Evolutionary conservation across 2,888 invertebrate genomes (phyloP), one percentile per base, ranked within the genome.

Genomic region (Notocelia uddmanniana): DNA sequence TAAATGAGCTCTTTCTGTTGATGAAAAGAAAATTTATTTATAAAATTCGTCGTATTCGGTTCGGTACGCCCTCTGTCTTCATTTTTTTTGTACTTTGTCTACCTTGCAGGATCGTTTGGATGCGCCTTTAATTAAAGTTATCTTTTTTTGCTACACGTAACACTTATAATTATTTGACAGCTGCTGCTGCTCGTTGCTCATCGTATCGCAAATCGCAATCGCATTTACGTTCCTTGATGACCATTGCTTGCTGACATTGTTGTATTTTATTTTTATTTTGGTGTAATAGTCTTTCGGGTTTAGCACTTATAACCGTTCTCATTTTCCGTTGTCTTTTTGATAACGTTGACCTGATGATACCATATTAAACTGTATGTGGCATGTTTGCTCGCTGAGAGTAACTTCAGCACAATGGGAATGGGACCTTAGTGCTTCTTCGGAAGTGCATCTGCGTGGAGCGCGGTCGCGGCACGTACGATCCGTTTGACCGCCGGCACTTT

Each of bases 401-500:
- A 68, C n/a, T 73, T 68, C 59, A 76, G 76, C 78, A 81, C 81
- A 83, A 87, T 83, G 83, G 80, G 80, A 83, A 78, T 79, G 78
- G 76, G 78, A 76, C 79, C 81, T 80, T 79, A 83, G 77, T 75
- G 73, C 75, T 78, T 77, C 78, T 79, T 83, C 83, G 83, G 84
- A 83, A 83, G 83, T 85, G 84, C 89, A 89, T 90, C 89, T 88
- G 79, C 76, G 76, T 77, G 80, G 78, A 78, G 72, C 72, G 63
- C 80, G 78, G 80, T 79, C 79, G 80, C 80, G 76, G 80, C 84
- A 82, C 86, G 83, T 83, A 85, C 85, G 79, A 76, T 79, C 78
- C 74, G 76, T 83, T 83, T 87, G 84, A 78, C 81, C 81, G 83
- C 87, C 86, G 83, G 81, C 81, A 92, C 92, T 92, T 93, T 92